Base-by-base conservation (phyloP, 1,140 invertebrate genomes). In the Caenorhabditis latens region DNA sequence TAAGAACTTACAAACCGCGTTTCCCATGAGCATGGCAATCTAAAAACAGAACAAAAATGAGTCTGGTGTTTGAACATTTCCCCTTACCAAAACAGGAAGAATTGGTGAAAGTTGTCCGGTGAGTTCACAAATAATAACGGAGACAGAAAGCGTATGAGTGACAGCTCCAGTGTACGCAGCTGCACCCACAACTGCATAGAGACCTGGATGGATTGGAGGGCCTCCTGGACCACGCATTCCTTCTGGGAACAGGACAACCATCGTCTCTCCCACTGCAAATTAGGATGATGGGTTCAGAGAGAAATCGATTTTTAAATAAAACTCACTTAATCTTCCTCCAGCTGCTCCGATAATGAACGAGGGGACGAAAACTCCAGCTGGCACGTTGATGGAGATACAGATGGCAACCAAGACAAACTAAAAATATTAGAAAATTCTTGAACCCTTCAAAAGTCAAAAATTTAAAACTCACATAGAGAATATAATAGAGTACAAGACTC, bases 71-170 rank as follows among this genome's bases (percentile, higher is more conserved):
- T 61, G 21, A 61, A n/a, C n/a, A 55, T n/a, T 53, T 42, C n/a
- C 13, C 24, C 86, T 40, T 90, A 94, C 94, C 95, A 99, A 97
- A 83, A 98, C 96, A 1, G 97, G 97, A 55, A 99, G 95, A 48
- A 99, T 95, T 91, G 99, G 97, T 9, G 96, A 97, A 89, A 99
- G 97, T 94, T 98, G 96, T 79, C 97, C 97, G 3, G 97, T 99
- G 95, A 99, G 96, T 94, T 99, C 97, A 93, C 98, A 98, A 48
- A 98, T 96, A 88, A 99, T 99, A 61, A 99, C 97, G 87, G 96
- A 96, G 40, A 97, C 97, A 2, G 97, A 98, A 58, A 99, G 97
- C 0, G 98, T 98, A 92, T 98, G 96, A 0, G 97, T 99, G 96
- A 71, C 96, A 84, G 88, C 87, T 32, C 88, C 88, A 24, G 88